phyloP scores from a whole-genome alignment of 2,797 vertebrate genomes.

The Ctenosaura bakeri region DNA sequence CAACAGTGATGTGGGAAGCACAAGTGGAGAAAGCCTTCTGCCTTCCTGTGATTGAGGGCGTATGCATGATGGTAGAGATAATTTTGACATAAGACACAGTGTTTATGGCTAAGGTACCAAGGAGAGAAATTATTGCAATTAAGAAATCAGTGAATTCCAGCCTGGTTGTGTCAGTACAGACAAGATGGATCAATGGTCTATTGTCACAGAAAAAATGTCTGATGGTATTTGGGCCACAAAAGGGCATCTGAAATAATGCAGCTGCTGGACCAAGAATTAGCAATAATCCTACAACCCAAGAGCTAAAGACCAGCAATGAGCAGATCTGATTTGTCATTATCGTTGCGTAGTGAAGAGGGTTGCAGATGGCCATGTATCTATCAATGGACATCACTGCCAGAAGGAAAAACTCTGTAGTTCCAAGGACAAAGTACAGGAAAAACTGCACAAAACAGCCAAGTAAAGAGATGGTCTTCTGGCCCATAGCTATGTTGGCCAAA shows the following conservation, averaged over 20 bases:
- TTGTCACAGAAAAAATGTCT: conserved; percentile 62
- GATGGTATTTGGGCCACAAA: conserved; percentile 37
- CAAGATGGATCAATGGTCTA: conserved; percentile 42
- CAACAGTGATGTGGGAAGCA: conserved; percentile 13
- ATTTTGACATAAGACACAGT: not conserved
- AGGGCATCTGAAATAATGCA: not conserved
- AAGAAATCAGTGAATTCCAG: conserved; percentile 48
- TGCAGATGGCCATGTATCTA: too few species aligned
- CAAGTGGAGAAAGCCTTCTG: too few species aligned
- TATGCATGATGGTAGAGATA: not conserved
- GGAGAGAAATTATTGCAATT: conserved; percentile 40
- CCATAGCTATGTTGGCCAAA: conserved; percentile 38
- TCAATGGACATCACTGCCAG: too few species aligned
- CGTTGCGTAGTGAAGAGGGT: not conserved
- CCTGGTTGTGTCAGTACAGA: conserved; percentile 24
- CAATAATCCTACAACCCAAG: conserved; percentile 44
- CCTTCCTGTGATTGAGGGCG: not conserved
- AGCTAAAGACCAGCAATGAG: conserved; percentile 23
- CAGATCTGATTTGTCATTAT: conserved; percentile 50
- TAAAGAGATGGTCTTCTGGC: conserved; percentile 45
- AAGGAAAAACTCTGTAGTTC: too few species aligned
- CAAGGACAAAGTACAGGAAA: conserved; percentile 49
- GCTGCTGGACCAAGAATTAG: conserved; percentile 46
- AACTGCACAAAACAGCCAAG: conserved; percentile 42
- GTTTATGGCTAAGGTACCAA: conserved; percentile 50